Base-by-base conservation (phyloP, 2,113 vertebrate genomes). In the Smithornis capensis region DNA sequence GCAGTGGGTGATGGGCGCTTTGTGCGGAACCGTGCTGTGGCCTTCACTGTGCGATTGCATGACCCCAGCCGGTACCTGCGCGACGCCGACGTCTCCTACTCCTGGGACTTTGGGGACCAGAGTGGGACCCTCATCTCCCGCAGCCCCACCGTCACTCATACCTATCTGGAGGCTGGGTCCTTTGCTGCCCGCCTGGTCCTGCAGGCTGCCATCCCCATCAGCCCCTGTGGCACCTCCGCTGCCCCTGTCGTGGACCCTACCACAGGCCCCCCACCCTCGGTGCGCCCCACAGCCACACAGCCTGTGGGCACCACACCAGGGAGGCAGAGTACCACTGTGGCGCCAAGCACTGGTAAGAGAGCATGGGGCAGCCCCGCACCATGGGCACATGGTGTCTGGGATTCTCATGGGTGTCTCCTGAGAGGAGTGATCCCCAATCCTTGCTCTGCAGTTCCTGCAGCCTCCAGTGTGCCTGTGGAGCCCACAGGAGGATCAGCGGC, bases 91-190 rank as follows among this genome's bases (percentile, higher is more conserved):
- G 42, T 99, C 91, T 99, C 98, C 92, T 99, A 98, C 91, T 99
- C 98, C 86, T 99, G 99, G 99, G 98, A 99, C 96, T 99, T 99
- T 49, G 99, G 99, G 10, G 99, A 99, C 95, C 92, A 83, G 70
- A 98, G 98, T 13, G 99, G 99, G 11, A 99, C 98, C 14, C 98
- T 99, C 49, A 99, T 99, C 97, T 98, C 99, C 75, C 98, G 98
- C 81, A 98, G 98, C 14, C 78, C 90, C 78, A 92, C 94, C 2
- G 98, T 99, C 83, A 99, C 98, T 50, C 99, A 99, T 96, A 99
- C 99, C 7, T 99, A 99, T 87, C 95, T 98, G 10, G 17, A 96
- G 8, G 59, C 97, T 1, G 99, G 99, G 13, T 92, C 97, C 37
- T 98, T 98, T 91, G 96, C 93, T 27, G 98, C 98, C 55, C 98